These are phyloP conservation scores for Drosophila sturtevanti DNA, from an alignment of 1,140 invertebrate species.

Conservation along the genomic window DNA sequence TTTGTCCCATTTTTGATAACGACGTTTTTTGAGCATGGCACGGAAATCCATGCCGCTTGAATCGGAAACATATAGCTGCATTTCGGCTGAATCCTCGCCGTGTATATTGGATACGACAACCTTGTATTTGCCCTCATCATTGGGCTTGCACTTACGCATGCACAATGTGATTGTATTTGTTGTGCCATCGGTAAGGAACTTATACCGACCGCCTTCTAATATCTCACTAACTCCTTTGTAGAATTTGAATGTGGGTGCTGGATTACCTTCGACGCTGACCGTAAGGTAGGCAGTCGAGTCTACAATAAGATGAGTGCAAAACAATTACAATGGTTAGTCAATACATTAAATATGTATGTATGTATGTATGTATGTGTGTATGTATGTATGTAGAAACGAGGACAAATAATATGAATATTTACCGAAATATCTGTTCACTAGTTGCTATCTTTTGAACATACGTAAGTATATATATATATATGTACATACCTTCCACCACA, in stretches of 20 bases:
- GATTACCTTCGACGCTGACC: constrained; percentile 94
- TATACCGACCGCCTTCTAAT: constrained; percentile 95
- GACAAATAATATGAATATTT: no score
- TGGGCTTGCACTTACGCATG: constrained; percentile 97
- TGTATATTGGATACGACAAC: constrained; percentile 95
- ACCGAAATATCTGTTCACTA: no score
- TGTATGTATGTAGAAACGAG: no score
- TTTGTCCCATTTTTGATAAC: constrained; percentile 96
- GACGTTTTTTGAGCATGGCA: constrained; percentile 97
- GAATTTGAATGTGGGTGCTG: constrained; percentile 97
- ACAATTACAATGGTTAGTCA: constrained; percentile 28
- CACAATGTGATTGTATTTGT: constrained; percentile 95
- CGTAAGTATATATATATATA: background rate
- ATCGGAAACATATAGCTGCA: constrained; percentile 97
- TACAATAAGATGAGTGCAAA: constrained; percentile 75
- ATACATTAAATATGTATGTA: background rate
- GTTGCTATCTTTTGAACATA: no score
- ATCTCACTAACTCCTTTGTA: constrained; percentile 96
- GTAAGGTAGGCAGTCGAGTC: constrained; percentile 95
- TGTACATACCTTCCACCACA: constrained; percentile 92
- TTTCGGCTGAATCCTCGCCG: constrained; percentile 97
- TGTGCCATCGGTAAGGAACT: constrained; percentile 94
- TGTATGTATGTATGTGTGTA: no score
- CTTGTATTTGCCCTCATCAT: constrained; percentile 98
- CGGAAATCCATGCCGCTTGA: constrained; percentile 99